Conservation (phyloP, 2,797 vertebrate genomes). For the Falco columbarius region DNA sequence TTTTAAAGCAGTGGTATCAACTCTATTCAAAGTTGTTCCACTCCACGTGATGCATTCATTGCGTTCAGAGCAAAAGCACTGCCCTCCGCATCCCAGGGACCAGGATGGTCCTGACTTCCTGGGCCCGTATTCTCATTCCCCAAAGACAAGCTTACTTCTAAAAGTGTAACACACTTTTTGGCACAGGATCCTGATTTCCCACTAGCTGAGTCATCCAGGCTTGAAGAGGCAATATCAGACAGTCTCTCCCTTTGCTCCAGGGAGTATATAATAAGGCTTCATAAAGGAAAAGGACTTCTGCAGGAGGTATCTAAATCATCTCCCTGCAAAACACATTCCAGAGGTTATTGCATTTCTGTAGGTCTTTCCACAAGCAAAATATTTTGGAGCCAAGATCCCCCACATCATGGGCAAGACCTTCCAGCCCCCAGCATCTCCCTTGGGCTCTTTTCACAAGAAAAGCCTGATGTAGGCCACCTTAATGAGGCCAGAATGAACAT, state of each 20-base stretch:
- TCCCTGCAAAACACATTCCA: neutral
- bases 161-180: neutral
- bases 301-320: neutral
- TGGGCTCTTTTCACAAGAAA: neutral
- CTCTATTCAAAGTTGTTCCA: neutral
- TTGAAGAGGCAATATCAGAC: neutral
- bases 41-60: rapidly evolving
- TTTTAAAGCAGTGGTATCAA: neutral
- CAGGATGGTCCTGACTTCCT: neutral
- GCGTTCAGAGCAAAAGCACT: neutral
- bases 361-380: neutral
- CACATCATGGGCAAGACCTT: neutral
- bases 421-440: neutral
- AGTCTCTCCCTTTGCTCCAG: neutral
- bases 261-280: neutral
- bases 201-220: neutral
- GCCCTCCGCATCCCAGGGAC: neutral
- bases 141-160: neutral
- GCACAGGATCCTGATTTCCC: neutral
- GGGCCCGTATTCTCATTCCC: neutral
- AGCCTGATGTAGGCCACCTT: neutral
- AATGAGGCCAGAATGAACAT: neutral
- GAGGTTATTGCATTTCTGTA: too few species aligned
- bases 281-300: neutral
- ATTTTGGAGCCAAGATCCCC: neutral